These are phyloP conservation scores for Stenotaenia linearis DNA, from an alignment of 2,888 invertebrate genomes.

Conservation along the genomic window DNA sequence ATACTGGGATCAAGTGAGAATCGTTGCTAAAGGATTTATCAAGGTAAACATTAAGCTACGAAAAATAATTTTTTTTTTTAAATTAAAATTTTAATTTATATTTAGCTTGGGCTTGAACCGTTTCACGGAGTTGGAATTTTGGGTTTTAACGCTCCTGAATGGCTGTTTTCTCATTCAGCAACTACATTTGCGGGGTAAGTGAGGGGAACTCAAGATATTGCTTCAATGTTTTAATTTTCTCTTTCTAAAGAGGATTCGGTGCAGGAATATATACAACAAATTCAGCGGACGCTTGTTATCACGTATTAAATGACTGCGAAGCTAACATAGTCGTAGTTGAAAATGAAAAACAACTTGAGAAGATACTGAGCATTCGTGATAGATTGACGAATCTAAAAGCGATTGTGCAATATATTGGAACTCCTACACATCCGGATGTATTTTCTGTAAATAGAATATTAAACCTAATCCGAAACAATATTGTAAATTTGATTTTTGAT, in stretches of 20 bases:
- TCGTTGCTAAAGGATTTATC: neutral
- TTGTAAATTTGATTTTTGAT: too few relatives aligned
- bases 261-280: conserved; percentile 90
- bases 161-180: conserved; percentile 78
- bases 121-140: conserved; percentile 77
- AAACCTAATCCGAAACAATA: too few relatives aligned
- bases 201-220: neutral
- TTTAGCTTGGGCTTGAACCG: conserved; percentile 70
- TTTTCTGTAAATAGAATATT: conserved; percentile 32
- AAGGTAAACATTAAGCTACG: neutral
- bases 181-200: conserved; percentile 79
- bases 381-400: conserved; percentile 42
- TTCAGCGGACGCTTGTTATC: conserved; percentile 74
- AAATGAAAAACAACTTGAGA: conserved; percentile 45
- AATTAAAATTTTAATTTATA: neutral
- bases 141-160: conserved; percentile 84
- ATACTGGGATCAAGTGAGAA: neutral
- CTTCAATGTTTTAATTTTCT: conserved; percentile 38
- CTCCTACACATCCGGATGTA: conserved; percentile 29
- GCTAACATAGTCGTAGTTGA: conserved; percentile 87
- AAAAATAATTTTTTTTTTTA: neutral
- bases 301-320: conserved; percentile 65
- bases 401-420: conserved; percentile 46
- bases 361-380: conserved; percentile 41
- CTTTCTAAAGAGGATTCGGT: conserved; percentile 75